phyloP scores from a whole-genome alignment of 2,888 invertebrate genomes.

The Ormia ochracea region DNA sequence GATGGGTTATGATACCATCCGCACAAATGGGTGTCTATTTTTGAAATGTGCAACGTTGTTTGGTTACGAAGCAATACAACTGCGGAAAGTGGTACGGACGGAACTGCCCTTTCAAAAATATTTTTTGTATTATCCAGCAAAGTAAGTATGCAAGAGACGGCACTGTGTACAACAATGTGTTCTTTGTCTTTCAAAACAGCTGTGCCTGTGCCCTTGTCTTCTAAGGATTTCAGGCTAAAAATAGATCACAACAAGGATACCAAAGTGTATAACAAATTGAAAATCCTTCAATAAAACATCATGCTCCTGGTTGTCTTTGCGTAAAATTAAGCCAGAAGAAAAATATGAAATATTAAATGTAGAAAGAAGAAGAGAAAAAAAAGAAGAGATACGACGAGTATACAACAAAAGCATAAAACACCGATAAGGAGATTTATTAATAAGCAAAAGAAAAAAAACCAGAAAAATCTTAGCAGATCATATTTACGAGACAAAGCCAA shows the following conservation, averaged over 20 bases:
- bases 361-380: background rate
- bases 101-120: too few relatives aligned
- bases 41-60: too few relatives aligned
- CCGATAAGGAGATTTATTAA: constrained; percentile 52
- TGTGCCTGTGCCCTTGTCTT: background rate
- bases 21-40: too few relatives aligned
- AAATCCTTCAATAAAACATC: constrained; percentile 30
- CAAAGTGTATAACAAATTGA: constrained; percentile 10
- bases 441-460: constrained; percentile 3
- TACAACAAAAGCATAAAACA: constrained; percentile 9
- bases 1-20: too few relatives aligned
- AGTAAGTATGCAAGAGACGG: too few relatives aligned
- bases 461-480: background rate
- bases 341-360: background rate
- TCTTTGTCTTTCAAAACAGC: too few relatives aligned
- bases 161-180: too few relatives aligned
- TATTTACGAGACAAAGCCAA: background rate
- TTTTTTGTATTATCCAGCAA: too few relatives aligned
- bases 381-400: background rate
- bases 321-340: background rate
- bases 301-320: background rate
- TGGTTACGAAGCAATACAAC: too few relatives aligned
- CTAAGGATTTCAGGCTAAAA: background rate
- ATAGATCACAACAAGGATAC: background rate
- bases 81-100: too few relatives aligned